These are phyloP conservation scores for Sminthurinus aureus DNA, from an alignment of 2,888 invertebrate species.

Conservation along the genomic window DNA sequence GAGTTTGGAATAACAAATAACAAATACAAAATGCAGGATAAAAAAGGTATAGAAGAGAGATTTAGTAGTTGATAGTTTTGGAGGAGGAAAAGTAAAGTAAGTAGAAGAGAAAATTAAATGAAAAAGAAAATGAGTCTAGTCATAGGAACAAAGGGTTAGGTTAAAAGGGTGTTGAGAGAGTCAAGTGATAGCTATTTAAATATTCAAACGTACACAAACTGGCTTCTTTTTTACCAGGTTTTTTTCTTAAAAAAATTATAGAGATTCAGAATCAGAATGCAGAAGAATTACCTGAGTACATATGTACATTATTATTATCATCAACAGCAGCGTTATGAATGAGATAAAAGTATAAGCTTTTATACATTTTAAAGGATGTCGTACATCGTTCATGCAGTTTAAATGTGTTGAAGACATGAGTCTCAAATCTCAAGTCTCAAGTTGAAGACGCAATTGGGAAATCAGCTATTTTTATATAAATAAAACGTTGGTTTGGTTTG, in stretches of 20 bases:
- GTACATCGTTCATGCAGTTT: not conserved
- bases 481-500: not conserved
- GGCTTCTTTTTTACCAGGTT: not conserved
- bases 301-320: not conserved
- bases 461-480: conserved; percentile 12
- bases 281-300: not conserved
- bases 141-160: not conserved
- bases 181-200: conserved; percentile 52
- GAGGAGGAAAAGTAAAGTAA: not conserved
- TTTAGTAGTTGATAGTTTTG: not conserved
- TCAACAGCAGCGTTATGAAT: not conserved
- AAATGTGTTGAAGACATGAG: not conserved
- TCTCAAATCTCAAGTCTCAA: too few species aligned
- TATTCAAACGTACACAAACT: conserved; percentile 43
- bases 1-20: not conserved
- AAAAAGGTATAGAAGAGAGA: too few species aligned
- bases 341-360: not conserved
- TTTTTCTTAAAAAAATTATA: too few species aligned
- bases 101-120: not conserved
- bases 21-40: not conserved
- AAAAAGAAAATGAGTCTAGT: conserved; percentile 25
- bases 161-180: conserved; percentile 41
- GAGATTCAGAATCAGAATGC: too few species aligned
- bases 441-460: not conserved
- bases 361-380: not conserved